Conservation (phyloP, 1,140 invertebrate species). For the Aphaenogaster floridana region DNA sequence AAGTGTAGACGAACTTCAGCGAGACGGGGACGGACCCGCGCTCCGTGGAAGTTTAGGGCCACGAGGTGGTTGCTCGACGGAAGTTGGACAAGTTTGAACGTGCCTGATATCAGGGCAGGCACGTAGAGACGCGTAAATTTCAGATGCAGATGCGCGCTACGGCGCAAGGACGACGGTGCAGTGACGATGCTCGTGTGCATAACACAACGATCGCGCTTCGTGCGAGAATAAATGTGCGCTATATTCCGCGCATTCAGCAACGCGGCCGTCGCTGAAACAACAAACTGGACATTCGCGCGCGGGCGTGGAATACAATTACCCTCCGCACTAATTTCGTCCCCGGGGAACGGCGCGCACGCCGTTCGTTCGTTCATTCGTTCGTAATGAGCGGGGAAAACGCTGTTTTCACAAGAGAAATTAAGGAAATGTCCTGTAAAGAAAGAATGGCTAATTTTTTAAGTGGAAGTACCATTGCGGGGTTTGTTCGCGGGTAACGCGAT, state of each 20-base stretch:
- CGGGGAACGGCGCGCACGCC: constrained; percentile 4
- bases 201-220: constrained; percentile 23
- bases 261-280: constrained; percentile 21
- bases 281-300: constrained; percentile 45
- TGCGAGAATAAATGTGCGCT: constrained; percentile 33
- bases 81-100: constrained; percentile 70
- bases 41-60: constrained; percentile 61
- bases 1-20: constrained; percentile 67
- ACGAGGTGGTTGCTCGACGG: constrained; percentile 43
- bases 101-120: constrained; percentile 60
- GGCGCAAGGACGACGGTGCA: constrained; percentile 24
- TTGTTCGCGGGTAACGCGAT: neutral
- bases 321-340: constrained; percentile 51
- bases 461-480: neutral
- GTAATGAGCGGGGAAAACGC: constrained; percentile 41
- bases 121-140: constrained; percentile 67
- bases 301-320: constrained; percentile 40
- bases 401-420: constrained; percentile 48
- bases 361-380: constrained; percentile 50
- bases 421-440: constrained; percentile 39
- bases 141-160: constrained; percentile 37
- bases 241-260: constrained; percentile 41
- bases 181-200: constrained; percentile 12
- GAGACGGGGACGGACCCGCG: neutral
- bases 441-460: constrained; percentile 35